Conservation (phyloP, 2,113 vertebrate genomes). For the Colaptes auratus region DNA sequence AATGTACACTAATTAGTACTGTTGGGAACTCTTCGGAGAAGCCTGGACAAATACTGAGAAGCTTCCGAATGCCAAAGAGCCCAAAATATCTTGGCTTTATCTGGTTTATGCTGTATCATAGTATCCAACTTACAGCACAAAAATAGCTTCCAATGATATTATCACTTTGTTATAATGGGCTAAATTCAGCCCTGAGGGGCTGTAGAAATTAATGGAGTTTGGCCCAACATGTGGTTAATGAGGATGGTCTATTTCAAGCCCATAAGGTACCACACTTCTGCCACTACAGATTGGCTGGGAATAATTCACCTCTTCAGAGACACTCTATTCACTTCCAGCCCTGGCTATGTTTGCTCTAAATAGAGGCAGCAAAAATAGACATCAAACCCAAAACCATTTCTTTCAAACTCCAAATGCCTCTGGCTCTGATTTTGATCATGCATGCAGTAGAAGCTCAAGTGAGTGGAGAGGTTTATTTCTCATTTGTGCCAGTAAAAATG, state of each 20-base stretch:
- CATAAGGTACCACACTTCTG: slow-evolving; percentile 47
- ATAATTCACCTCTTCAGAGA: slow-evolving; percentile 64
- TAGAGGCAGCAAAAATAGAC: slow-evolving; percentile 66
- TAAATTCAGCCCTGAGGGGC: slow-evolving; percentile 58
- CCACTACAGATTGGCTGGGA: slow-evolving; percentile 59
- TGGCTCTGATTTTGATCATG: slow-evolving; percentile 61
- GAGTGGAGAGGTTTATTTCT: slow-evolving; percentile 34
- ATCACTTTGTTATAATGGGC: slow-evolving; percentile 39
- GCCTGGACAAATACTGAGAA: slow-evolving; percentile 10
- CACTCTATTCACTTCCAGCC: slow-evolving; percentile 45
- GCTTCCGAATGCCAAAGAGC: not conserved
- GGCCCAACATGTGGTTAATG: slow-evolving; percentile 53
- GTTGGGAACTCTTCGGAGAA: slow-evolving; percentile 8
- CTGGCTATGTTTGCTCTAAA: slow-evolving; percentile 52
- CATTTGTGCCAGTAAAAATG: slow-evolving; percentile 30
- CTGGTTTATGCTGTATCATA: not conserved
- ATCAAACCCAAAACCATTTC: slow-evolving; percentile 65
- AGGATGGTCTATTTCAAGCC: slow-evolving; percentile 42
- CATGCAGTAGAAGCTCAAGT: slow-evolving; percentile 8
- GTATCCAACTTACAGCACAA: slow-evolving; percentile 9
- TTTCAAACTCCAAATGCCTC: slow-evolving; percentile 60
- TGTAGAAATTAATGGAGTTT: slow-evolving; percentile 54
- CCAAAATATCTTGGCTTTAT: slow-evolving; percentile 24
- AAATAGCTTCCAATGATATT: slow-evolving; percentile 47
- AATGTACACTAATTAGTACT: slow-evolving; percentile 2